Percentiles rank a stretch among this genome's conserved stretches.
These are phyloP conservation scores for Lithophane leautieri DNA, from an alignment of 2,888 invertebrate species.

Conservation along the genomic window DNA sequence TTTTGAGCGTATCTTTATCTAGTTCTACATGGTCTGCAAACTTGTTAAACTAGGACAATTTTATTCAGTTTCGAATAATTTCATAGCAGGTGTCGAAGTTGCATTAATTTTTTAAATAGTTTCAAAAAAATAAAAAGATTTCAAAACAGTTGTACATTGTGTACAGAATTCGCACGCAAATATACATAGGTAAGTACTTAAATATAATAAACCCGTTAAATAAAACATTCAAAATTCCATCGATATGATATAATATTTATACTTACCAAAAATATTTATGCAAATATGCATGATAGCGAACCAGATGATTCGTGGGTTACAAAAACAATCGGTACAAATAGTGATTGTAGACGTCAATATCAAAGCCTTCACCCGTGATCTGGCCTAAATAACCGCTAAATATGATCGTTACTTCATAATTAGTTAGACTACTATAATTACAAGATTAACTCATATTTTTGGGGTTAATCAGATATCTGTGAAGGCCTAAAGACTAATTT, in stretches of 20 bases:
- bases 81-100: neutral
- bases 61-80: neutral
- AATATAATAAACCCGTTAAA: neutral
- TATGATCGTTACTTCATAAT: slow-evolving; percentile 32
- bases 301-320: slow-evolving; percentile 44
- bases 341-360: slow-evolving; percentile 38
- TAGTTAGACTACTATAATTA: neutral
- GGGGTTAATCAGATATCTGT: neutral
- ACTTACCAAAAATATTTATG: slow-evolving; percentile 26
- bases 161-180: neutral
- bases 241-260: slow-evolving; percentile 1
- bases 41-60: neutral
- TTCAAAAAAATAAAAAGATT: too few relatives aligned
- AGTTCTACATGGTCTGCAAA: neutral
- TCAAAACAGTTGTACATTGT: neutral
- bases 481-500: neutral
- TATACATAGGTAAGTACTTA: neutral
- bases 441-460: slow-evolving; percentile 2
- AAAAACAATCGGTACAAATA: slow-evolving; percentile 40
- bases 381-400: slow-evolving; percentile 68
- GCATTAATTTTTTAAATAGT: neutral
- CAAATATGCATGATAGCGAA: slow-evolving; percentile 34
- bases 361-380: slow-evolving; percentile 71
- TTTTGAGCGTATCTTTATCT: neutral
- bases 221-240: neutral